Evolutionary conservation across 2,113 vertebrate genomes (phyloP), one percentile per base, ranked within the genome.

Genomic region (Corapipo altera): DNA sequence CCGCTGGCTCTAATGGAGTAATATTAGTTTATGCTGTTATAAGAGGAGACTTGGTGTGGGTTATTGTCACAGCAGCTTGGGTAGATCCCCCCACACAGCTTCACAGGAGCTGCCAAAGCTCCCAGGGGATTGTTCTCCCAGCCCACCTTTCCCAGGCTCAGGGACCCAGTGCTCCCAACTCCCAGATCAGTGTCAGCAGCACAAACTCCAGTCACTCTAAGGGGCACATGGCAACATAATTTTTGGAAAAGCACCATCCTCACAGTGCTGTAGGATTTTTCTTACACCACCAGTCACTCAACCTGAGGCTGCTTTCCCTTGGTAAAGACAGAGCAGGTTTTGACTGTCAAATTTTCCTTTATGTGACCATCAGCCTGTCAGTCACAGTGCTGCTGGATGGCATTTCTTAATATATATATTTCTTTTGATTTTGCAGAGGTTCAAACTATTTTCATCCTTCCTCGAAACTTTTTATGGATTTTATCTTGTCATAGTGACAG

Each of bases 1-100:
- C 46, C 32, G 0, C 4, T 10, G 27, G 19, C 21, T 64, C 19
- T 20, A 13, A 2, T 2, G 37, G 19, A 26, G 6, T 15, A 44
- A 64, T 19, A 21, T 3, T 15, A 0, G 8, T 75, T 89, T 33
- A 8, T 24, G 16, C 19, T 14, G 32, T 17, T 22, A 2, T 3
- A 19, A 57, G 12, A 32, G 23, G 35, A 67, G 32, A 28, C 0
- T 27, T 35, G 2, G 12, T 3, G 17, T 8, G 21, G 30, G 4
- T 12, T 41, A 23, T 9, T 69, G 20, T 17, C 23, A 15, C 12
- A 6, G 62, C 33, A 75, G 39, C 33, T 89, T 55, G 61, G 15
- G 57, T 15, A 8, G 17, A 10, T 57, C 7, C 76, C 12, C 26
- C 22, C 46, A 20, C 17, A 11, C 1, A 6, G 12, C n/a, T 21